Base-by-base conservation (phyloP, 2,888 invertebrate genomes). In the Aricia artaxerxes region DNA sequence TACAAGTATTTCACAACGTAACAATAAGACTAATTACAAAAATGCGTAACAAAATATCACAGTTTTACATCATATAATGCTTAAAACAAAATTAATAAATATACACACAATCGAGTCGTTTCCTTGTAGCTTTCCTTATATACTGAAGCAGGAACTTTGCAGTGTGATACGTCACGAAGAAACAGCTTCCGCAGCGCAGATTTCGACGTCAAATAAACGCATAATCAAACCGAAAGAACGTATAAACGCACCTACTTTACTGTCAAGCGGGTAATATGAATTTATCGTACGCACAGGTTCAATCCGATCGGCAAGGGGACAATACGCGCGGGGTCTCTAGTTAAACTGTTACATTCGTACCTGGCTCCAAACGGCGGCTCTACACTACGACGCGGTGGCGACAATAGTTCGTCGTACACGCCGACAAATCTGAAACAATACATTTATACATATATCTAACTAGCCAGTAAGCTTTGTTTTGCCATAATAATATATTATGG, bases 361-460 rank as follows among this genome's bases (percentile, higher is more conserved):
- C 94, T 94, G 93, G 92, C 85, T 93, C 93, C 94, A 86, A 91
- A 93, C 79, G 93, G 92, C 88, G 92, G 93, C 87, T 94, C 94
- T 83, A 93, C 90, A 85, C 87, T 92, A 88, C 94, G 93, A 81
- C 93, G 91, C 80, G 93, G 93, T 86, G 94, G 93, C 84, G 93
- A 94, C 90, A 94, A 90, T 87, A 93, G 87, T 90, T 94, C 94
- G 84, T 94, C 93, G 89, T 94, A 94, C 78, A 94, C 89, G 88
- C 94, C 94, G 78, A 91, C 86, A 82, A 87, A 94, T 86, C 94
- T 94, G 88, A 38, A 87, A 83, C 40, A 76, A 80, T 44, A 78
- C 24, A 24, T 40, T 40, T 0, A 40, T 40, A 40, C 6, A 40
- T 40, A 40, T 40, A 40, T 40, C 7, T 40, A 40, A 6, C 40